These are phyloP conservation scores for Oxyura jamaicensis DNA, from an alignment of 2,113 vertebrate genomes.

Conservation along the genomic window DNA sequence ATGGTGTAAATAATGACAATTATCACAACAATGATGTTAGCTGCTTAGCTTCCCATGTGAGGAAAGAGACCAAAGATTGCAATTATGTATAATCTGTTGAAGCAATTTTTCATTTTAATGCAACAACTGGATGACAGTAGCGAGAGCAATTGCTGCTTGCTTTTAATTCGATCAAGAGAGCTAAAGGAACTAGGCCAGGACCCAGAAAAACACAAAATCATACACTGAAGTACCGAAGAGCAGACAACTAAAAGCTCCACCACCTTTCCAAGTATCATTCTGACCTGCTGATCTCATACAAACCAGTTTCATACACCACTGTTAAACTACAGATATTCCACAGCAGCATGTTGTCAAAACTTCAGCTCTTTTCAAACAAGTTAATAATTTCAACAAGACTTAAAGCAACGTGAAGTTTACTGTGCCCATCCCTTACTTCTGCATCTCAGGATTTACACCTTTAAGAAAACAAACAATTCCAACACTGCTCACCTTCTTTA, in stretches of 20 bases:
- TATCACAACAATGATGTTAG: not conserved
- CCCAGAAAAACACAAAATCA: not conserved
- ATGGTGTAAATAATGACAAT: not conserved
- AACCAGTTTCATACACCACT: not conserved
- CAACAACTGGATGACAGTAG: not conserved
- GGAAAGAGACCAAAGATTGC: not conserved
- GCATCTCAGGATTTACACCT: not conserved
- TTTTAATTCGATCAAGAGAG: not conserved
- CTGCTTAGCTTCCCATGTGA: not conserved
- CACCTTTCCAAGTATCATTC: not conserved
- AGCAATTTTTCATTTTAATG: not conserved
- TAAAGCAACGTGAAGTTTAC: not conserved
- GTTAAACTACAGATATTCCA: not conserved
- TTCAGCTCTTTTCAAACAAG: not conserved
- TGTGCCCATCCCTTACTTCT: not conserved
- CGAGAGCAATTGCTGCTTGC: not conserved
- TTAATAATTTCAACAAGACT: not conserved
- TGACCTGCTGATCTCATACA: not conserved
- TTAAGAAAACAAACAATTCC: not conserved
- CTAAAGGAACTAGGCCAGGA: constrained; percentile 15
- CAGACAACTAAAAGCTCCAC: not conserved
- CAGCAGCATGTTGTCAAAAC: not conserved
- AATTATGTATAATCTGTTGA: not conserved
- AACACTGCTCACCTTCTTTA: not conserved
- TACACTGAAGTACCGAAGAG: not conserved